phyloP scores from a whole-genome alignment of 2,888 invertebrate genomes.

The Tupiocoris notatus region DNA sequence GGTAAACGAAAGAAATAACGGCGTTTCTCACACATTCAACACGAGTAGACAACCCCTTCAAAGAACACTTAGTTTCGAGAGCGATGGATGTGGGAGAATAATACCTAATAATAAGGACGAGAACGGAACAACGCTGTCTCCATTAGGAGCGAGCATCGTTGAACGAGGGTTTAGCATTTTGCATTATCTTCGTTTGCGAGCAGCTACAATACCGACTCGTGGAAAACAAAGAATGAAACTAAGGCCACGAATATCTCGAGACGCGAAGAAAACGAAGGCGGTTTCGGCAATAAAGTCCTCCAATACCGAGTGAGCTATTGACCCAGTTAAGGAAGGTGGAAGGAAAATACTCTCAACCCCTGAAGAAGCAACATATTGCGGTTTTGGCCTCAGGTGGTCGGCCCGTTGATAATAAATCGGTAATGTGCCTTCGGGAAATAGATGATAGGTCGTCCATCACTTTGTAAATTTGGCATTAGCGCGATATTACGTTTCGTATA shows the following conservation, averaged over 20 bases:
- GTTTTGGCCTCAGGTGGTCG: slow-evolving; percentile 18
- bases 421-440: background rate
- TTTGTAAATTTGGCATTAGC: slow-evolving; percentile 25
- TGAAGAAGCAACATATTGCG: background rate
- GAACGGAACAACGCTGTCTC: no score
- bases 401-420: background rate
- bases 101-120: no score
- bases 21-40: no score
- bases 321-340: slow-evolving; percentile 9
- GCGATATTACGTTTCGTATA: slow-evolving; percentile 20
- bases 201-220: background rate
- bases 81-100: no score
- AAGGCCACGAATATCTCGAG: background rate
- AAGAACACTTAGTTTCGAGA: no score
- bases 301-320: slow-evolving; percentile 20
- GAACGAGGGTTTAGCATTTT: no score
- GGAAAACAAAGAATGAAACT: background rate
- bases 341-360: slow-evolving; percentile 5
- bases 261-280: background rate
- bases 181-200: background rate
- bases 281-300: slow-evolving; percentile 10
- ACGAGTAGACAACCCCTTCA: no score
- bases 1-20: no score
- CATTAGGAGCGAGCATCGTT: no score
- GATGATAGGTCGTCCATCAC: slow-evolving; percentile 16